Conservation (phyloP, 2,113 vertebrate genomes). For the Macquaria australasica region DNA sequence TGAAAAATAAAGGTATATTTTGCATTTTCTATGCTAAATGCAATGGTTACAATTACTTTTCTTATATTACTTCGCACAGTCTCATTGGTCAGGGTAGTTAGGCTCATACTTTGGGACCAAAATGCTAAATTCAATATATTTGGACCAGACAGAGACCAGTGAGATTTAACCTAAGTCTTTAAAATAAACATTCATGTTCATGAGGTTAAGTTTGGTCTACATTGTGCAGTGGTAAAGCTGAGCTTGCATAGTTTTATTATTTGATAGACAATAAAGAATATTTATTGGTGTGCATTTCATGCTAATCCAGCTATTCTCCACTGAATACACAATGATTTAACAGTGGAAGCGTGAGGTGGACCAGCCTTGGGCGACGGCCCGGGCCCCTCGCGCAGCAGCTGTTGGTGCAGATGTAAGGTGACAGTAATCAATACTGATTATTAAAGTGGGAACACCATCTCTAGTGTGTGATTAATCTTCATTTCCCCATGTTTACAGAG, state of each 20-base stretch:
- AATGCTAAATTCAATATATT: neutral
- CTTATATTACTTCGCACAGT: neutral
- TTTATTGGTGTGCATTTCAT: constrained; percentile 46
- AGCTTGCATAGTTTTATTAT: constrained; percentile 22
- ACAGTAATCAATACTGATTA: constrained; percentile 87
- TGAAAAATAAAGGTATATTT: neutral
- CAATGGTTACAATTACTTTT: neutral
- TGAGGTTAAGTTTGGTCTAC: neutral
- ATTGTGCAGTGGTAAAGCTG: constrained; percentile 10
- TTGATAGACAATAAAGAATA: constrained; percentile 51
- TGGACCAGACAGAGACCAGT: neutral
- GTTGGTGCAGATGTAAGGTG: constrained; percentile 83
- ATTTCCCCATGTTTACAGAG: constrained; percentile 82
- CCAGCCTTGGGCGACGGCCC: constrained; percentile 60
- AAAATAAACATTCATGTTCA: constrained; percentile 29
- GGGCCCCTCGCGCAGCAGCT: constrained; percentile 72
- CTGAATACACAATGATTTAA: constrained; percentile 64
- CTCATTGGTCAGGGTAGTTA: neutral
- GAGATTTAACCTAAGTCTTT: constrained; percentile 20
- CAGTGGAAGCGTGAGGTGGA: constrained; percentile 64
- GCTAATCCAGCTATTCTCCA: constrained; percentile 36
- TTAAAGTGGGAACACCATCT: constrained; percentile 84
- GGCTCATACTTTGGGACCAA: rapidly evolving
- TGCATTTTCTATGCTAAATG: too few species aligned
- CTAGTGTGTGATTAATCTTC: constrained; percentile 85